Evolutionary conservation across 2,113 vertebrate genomes (phyloP), one percentile per base, ranked within the genome.

Genomic region (Rhombomys opimus): DNA sequence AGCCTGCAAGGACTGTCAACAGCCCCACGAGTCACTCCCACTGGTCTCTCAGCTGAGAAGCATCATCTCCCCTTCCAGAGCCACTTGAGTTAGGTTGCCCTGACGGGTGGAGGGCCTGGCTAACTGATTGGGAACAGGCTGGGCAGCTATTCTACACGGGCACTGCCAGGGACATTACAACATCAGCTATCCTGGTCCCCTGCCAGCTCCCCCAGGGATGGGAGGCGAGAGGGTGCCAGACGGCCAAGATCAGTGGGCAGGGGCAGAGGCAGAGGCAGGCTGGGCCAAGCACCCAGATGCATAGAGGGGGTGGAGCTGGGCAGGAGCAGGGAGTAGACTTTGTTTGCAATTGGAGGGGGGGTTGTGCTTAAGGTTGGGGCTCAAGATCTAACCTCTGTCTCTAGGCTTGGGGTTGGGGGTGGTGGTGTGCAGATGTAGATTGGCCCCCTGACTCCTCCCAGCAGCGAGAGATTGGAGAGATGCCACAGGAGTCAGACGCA

Each of bases 161-260:
- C 95, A 90, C 88, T 95, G 97, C 97, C 97, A 97, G 97, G 95
- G 95, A 97, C 95, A 97, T 97, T 97, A 97, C 97, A 95, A 97
- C 97, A 97, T 88, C 63, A 46, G 90, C 93, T 90, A 46, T 3
- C 76, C 97, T 97, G 97, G 95, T 90, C 61, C 68, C 77, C 17
- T 15, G 97, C 97, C 97, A 98, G 95, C 77, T 95, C 95, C 97
- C 97, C 95, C 73, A 82, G 97, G 97, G 96, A 94, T 90, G 95
- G 97, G 97, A 97, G 97, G 97, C 61, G 92, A 96, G 89, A 96
- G 89, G 87, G 95, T 93, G 96, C 90, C 91, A 97, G 97, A 92
- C 95, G n/a, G 97, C 96, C 97, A 95, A 76, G 91, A 91, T 50
- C 25, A 80, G 93, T 92, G 94, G 96, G 95, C 87, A 82, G 80